Conservation (phyloP, 2,888 invertebrate species). For the Thymelicus sylvestris region DNA sequence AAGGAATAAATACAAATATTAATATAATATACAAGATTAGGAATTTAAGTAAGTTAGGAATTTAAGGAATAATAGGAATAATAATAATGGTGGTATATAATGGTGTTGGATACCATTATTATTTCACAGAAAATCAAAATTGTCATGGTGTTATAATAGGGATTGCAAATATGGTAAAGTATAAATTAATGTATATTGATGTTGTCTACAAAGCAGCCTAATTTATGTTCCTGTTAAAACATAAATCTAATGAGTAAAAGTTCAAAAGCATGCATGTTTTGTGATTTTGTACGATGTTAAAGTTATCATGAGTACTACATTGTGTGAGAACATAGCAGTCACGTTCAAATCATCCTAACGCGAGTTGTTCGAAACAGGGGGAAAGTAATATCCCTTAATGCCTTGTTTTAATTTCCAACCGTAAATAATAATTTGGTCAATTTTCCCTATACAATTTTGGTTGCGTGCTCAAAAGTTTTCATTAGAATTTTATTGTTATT, state of each 20-base stretch:
- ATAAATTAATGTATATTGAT: not conserved
- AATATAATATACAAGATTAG: too few species aligned
- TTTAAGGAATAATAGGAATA: too few species aligned
- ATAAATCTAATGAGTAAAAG: conserved; percentile 1
- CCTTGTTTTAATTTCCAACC: conserved; percentile 79
- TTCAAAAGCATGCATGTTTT: conserved; percentile 3
- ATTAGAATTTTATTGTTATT: conserved; percentile 85
- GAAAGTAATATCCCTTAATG: conserved; percentile 76
- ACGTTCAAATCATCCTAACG: conserved; percentile 55
- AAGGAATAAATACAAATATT: too few species aligned
- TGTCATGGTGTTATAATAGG: too few species aligned
- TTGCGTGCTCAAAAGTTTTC: conserved; percentile 83
- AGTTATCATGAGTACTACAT: not conserved
- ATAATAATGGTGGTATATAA: too few species aligned
- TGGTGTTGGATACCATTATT: too few species aligned
- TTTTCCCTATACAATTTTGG: conserved; percentile 79
- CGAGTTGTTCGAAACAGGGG: conserved; percentile 68
- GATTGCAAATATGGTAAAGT: too few species aligned
- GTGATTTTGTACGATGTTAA: conserved; percentile 2
- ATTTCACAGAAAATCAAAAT: too few species aligned
- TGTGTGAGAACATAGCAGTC: conserved; percentile 47
- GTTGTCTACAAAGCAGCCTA: not conserved
- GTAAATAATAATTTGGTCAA: conserved; percentile 85
- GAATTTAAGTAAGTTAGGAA: too few species aligned
- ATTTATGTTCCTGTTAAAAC: conserved; percentile 5